Evolutionary conservation across 2,888 invertebrate species (phyloP), one percentile per base, ranked within the genome.

Genomic region (Morpho helenor): DNA sequence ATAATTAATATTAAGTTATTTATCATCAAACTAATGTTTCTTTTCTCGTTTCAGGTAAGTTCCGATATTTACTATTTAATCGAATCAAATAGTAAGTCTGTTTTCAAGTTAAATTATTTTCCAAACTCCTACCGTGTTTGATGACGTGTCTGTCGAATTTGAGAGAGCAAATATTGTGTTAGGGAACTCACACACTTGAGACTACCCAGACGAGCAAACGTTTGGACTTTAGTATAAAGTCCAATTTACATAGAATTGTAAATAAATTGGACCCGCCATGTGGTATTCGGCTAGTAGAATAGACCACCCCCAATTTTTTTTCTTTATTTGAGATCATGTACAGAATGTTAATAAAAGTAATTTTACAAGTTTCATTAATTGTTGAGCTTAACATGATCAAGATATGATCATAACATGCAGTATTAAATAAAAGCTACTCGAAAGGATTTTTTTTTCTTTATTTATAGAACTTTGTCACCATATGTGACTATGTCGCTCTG

Each of bases 1-100:
- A 51, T 42, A 9, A 7, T 43, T 43, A 43, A 3, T 9, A 9
- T 43, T n/a, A 43, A 43, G n/a, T 43, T 7, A n/a, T 45, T 49
- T 43, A 43, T 42, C 45, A 39, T 48, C 53, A 43, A 47, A 40
- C 43, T 10, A 47, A 52, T 47, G 46, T 44, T 56, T 57, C 61
- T 61, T 68, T 66, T 65, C 66, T 68, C 60, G 60, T 75, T 73
- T 45, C 75, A 75, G 74, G 74, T 74, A 72, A 75, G 74, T 71
- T 44, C 56, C 31, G 3, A 31, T 55, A 44, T 40, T 8, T 23
- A 6, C 2, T 49, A n/a, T 8, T 1, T 8, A 7, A 43, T 6
- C 16, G n/a, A 16, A 8, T 8, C 8, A 31, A 16, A 46, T 7
- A 2, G 41, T 10, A 23, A 44, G 51, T 52, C 31, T 31, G 31